Percentiles rank a stretch among this genome's conserved stretches.
Conservation (phyloP, 2,113 vertebrate species). For the Anolis carolinensis region DNA sequence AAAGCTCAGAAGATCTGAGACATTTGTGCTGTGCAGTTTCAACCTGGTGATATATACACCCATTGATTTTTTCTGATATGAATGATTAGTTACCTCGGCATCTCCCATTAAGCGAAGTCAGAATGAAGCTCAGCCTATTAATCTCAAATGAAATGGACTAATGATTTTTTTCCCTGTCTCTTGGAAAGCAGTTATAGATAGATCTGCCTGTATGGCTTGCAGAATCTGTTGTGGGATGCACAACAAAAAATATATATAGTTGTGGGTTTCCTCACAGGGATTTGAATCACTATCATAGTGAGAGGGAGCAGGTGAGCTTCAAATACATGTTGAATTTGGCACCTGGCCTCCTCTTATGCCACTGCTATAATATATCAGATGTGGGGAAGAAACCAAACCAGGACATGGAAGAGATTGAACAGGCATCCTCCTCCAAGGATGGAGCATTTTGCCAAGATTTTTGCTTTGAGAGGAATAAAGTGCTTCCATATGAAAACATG, state of each 20-base stretch:
- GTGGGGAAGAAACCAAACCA: neutral
- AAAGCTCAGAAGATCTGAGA: neutral
- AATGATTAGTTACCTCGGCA: constrained; percentile 16
- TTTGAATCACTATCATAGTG: no score
- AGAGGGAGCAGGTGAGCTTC: neutral
- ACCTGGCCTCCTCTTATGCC: neutral
- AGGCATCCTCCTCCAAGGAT: no score
- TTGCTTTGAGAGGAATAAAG: neutral
- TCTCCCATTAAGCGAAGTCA: constrained; percentile 12
- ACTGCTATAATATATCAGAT: no score
- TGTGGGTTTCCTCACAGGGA: neutral
- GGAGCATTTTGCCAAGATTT: neutral
- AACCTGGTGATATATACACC: neutral
- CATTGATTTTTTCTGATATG: constrained; percentile 22
- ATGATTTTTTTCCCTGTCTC: neutral
- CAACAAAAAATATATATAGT: neutral
- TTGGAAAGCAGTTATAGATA: constrained; percentile 7
- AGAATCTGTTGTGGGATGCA: neutral
- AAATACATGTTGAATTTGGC: neutral
- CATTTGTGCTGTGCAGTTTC: neutral
- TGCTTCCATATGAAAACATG: no score
- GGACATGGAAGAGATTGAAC: neutral
- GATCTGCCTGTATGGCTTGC: neutral
- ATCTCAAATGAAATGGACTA: constrained; percentile 9
- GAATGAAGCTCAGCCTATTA: neutral